These are phyloP conservation scores for Gisinianus flammeolus DNA, from an alignment of 2,888 invertebrate genomes.

Conservation along the genomic window DNA sequence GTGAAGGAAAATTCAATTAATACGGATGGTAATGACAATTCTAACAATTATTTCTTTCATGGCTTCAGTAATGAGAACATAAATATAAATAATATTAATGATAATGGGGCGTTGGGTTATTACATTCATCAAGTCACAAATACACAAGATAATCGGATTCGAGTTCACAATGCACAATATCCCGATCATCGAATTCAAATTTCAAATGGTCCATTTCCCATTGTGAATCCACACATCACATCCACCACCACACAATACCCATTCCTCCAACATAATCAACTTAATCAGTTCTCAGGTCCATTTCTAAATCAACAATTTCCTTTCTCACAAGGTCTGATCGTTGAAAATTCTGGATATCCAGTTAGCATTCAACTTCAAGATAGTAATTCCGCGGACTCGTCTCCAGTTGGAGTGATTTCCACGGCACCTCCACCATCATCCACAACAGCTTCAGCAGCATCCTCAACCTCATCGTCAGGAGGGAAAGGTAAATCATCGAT, in stretches of 20 bases:
- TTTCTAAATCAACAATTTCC: too few relatives aligned
- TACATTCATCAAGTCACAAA: too few relatives aligned
- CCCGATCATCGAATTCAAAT: too few relatives aligned
- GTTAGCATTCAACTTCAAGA: neutral
- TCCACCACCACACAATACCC: too few relatives aligned
- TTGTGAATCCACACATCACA: neutral
- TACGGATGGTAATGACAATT: neutral
- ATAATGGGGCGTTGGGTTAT: too few relatives aligned
- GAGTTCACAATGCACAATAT: too few relatives aligned
- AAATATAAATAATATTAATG: too few relatives aligned
- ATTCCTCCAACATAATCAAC: too few relatives aligned
- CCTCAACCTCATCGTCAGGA: neutral
- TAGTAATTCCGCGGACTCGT: neutral
- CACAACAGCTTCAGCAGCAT: neutral
- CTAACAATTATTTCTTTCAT: neutral
- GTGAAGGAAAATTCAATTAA: neutral
- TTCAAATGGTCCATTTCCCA: neutral
- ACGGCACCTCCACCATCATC: too few relatives aligned
- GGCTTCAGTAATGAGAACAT: too few relatives aligned
- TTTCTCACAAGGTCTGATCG: neutral
- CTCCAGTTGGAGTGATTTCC: neutral
- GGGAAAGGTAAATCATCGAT: neutral
- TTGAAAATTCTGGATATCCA: neutral
- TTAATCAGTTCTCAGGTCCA: too few relatives aligned
- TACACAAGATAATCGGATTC: too few relatives aligned